phyloP scores from a whole-genome alignment of 2,888 invertebrate genomes.

The Mimumesa dahlbomi region DNA sequence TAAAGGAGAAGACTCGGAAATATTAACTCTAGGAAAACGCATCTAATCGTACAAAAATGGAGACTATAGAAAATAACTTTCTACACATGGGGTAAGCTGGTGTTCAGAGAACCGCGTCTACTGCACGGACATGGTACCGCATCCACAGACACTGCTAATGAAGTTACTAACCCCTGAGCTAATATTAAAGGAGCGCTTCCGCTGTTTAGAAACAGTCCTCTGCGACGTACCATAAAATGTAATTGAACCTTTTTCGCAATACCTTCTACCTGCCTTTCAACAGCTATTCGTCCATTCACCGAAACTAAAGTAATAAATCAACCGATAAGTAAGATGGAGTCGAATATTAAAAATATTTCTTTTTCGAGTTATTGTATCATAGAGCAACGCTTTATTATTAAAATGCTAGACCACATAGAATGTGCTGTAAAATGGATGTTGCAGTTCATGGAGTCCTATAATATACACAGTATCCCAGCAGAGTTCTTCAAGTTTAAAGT shows the following conservation, averaged over 20 bases:
- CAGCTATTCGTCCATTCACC: background rate
- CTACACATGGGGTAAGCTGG: background rate
- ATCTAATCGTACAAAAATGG: background rate
- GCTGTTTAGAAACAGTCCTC: constrained; percentile 36
- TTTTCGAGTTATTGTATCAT: too few relatives aligned
- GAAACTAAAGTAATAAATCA: too few relatives aligned
- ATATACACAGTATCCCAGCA: too few relatives aligned
- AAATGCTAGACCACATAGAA: too few relatives aligned
- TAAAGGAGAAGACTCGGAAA: background rate
- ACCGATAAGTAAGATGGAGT: too few relatives aligned
- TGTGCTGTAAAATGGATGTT: too few relatives aligned
- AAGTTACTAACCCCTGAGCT: constrained; percentile 54
- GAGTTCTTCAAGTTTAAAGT: too few relatives aligned
- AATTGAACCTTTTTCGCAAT: constrained; percentile 21
- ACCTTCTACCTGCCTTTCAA: background rate
- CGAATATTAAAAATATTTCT: too few relatives aligned
- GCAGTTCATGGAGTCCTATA: too few relatives aligned
- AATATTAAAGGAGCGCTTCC: constrained; percentile 54
- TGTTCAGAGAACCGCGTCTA: constrained; percentile 32
- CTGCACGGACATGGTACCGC: constrained; percentile 7
- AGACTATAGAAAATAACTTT: constrained; percentile 6
- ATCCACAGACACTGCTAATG: constrained; percentile 42
- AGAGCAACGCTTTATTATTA: too few relatives aligned
- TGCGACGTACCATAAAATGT: constrained; percentile 8
- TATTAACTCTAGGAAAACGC: too few relatives aligned